Evolutionary conservation across 2,888 invertebrate genomes (phyloP), one percentile per base, ranked within the genome.

Genomic region (Philhelius pedissequus): DNA sequence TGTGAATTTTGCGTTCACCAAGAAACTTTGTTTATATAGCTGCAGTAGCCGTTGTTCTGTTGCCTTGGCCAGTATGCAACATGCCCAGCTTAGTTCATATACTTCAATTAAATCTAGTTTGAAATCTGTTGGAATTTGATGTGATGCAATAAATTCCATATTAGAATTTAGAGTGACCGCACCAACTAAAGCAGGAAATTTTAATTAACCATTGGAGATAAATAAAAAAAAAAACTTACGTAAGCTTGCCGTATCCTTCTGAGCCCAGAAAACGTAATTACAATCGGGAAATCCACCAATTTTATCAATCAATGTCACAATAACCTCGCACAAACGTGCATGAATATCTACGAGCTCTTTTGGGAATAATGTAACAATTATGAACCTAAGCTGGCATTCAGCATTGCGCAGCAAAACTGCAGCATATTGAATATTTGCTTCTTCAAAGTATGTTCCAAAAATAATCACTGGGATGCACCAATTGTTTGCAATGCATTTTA

Each of bases 401-500:
- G 45, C 62, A 54, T 87, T 87, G 8, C 89, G 87, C 40, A 88
- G 71, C 9, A 88, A 66, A 32, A 90, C 88, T 4, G 88, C 88
- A 8, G 86, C 87, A 80, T 89, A 89, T 52, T 90, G 90, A 2
- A 88, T 4, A 6, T 75, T 69, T 15, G 87, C 87, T 0, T 52
- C 20, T 18, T 87, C 86, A 27, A 86, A 89, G 38, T 87, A 87
- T 11, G 88, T 87, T 0, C 89, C 90, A 74, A 89, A 90, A n/a
- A 90, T 86, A 0, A 89, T 87, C 1, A 89, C 74, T 4, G 89
- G 90, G 11, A 88, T 87, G 30, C 74, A 54, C 89, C 89, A 90
- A 48, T 86, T 87, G 84, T 90, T 90, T 6, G 90, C 89, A 62
- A 90, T 88, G 68, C 90, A 90, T 60, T 89, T 89, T 1, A 89